Evolutionary conservation across 1,140 invertebrate species (phyloP), one percentile per base, ranked within the genome.

Genomic region (Scaptomyza graminum): DNA sequence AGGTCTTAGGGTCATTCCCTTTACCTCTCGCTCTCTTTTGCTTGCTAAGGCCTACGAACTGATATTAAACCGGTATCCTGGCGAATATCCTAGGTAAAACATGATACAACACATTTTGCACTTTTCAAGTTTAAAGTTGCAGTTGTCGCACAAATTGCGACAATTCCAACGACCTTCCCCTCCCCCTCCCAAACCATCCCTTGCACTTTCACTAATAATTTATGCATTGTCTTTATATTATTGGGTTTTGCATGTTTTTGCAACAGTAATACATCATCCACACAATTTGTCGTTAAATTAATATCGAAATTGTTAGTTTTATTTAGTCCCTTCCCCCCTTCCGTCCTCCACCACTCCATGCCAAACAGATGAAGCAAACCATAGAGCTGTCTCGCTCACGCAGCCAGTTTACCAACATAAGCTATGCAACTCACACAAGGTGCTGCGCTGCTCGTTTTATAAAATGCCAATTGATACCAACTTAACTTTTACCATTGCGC

Each of bases 61-160:
- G 49, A 43, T 67, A 13, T n/a, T 16, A 85, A 88, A 85, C 82
- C 82, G 82, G 82, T 85, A 85, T 85, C 82, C 82, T 85, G 78
- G 9, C 62, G 56, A 74, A 78, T 60, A 74, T 88, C 71, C 79
- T 85, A 74, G 67, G 73, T 37, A 41, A 66, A 25, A 18, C 22
- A 13, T 31, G 1, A 4, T 15, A 34, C n/a, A 16, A 22, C 2
- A 50, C n/a, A 65, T 22, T 25, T 34, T 57, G 34, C 52, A 11
- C 6, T 46, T 57, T 22, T 1, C 8, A 59, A 59, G 15, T 47
- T 25, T 43, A 5, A 47, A 46, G 3, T 7, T 51, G 52, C 28
- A 34, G 39, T n/a, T n/a, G n/a, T n/a, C n/a, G n/a, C 41, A 31
- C 7, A 16, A 31, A 13, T 41, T 39, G 12, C 18, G 15, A 22